Evolutionary conservation across 2,113 vertebrate species (phyloP).

Genomic region (Maccullochella peelii): DNA sequence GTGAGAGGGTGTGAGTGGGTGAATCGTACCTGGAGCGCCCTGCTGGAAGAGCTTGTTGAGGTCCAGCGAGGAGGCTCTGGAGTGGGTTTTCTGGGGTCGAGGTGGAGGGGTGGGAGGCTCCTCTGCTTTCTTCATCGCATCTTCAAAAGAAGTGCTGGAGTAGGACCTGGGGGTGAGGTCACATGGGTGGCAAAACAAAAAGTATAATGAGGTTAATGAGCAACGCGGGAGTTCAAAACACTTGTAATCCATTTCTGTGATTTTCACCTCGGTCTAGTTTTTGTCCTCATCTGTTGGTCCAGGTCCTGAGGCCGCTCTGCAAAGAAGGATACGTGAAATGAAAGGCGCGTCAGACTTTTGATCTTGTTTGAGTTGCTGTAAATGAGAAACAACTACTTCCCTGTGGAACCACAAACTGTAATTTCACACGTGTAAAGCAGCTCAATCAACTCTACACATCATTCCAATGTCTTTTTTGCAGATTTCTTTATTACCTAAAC

Average conservation of each 20-base stretch:
- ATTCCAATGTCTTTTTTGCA: not conserved
- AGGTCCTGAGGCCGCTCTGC: constrained; percentile 76
- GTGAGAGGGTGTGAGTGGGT: not conserved
- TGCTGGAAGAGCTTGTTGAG: constrained; percentile 97
- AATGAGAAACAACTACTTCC: constrained; percentile 52
- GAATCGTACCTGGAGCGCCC: constrained; percentile 85
- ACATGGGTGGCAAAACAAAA: not conserved
- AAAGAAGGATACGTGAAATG: constrained; percentile 7
- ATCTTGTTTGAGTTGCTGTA: not conserved
- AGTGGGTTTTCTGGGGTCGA: constrained; percentile 95
- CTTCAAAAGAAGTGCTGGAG: constrained; percentile 95
- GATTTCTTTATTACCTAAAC: not conserved
- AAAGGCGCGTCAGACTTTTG: not conserved
- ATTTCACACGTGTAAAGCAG: not conserved
- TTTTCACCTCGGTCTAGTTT: constrained; percentile 81
- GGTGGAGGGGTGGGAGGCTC: constrained; percentile 96
- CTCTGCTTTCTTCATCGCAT: constrained; percentile 93
- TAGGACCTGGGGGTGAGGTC: constrained; percentile 87
- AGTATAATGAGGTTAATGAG: not conserved
- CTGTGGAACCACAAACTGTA: not conserved
- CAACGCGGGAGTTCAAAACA: not conserved
- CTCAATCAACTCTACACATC: not conserved
- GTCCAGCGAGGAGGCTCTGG: constrained; percentile 97
- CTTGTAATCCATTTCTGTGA: not conserved
- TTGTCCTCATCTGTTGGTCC: constrained; percentile 75